A percentile compares a stretch with the other conserved stretches of the same genome.
phyloP scores from a whole-genome alignment of 2,113 vertebrate species.

The Centropristis striata region DNA sequence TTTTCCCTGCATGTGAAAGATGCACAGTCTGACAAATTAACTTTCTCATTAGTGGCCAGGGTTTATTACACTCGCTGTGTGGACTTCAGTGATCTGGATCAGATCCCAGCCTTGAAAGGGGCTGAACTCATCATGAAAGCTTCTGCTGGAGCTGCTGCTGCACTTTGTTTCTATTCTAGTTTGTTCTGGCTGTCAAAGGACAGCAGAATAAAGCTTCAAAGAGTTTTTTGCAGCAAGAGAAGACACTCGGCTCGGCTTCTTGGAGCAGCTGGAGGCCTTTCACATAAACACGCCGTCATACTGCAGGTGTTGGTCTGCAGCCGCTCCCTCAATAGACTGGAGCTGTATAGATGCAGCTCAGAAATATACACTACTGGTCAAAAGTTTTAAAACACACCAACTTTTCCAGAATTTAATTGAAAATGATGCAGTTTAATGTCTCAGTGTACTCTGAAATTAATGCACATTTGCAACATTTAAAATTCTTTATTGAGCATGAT shows the following conservation, averaged over 20 bases:
- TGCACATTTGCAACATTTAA: too few species aligned
- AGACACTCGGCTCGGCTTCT: slow-evolving; percentile 22
- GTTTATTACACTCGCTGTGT: not conserved
- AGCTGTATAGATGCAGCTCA: not conserved
- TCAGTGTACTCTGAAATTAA: too few species aligned
- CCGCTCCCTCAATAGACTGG: not conserved
- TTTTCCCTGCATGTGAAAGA: not conserved
- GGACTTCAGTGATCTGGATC: not conserved
- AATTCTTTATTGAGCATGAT: too few species aligned
- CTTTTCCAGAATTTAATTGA: too few species aligned
- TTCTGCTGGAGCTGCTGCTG: not conserved
- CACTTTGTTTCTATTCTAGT: slow-evolving; percentile 12
- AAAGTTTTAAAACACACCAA: too few species aligned
- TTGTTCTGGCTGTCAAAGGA: slow-evolving; percentile 7
- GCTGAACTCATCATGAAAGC: slow-evolving; percentile 3
- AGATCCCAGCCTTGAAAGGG: not conserved
- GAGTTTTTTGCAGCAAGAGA: not conserved
- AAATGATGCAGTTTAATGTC: too few species aligned
- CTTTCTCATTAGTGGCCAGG: not conserved
- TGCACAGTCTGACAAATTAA: not conserved
- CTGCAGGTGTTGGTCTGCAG: slow-evolving; percentile 22
- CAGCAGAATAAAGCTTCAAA: slow-evolving; percentile 8
- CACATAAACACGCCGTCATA: slow-evolving; percentile 23
- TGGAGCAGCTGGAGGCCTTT: slow-evolving; percentile 35
- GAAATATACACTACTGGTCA: too few species aligned